Evolutionary conservation across 2,113 vertebrate species (phyloP).

Genomic region (Delphinus delphis): DNA sequence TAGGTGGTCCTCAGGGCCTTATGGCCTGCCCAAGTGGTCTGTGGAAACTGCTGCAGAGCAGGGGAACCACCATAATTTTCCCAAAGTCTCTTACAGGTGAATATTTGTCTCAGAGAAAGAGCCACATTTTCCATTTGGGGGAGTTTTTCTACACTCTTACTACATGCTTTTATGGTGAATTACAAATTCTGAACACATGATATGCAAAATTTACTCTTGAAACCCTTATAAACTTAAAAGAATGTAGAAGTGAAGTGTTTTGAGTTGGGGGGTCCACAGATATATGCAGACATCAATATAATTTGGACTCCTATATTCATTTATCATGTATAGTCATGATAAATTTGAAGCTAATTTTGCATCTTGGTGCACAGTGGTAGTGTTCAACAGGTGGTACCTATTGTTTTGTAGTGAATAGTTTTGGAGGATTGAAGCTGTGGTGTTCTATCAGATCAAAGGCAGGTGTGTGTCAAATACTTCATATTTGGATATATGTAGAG

Average conservation of each 20-base stretch:
- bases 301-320: not conserved
- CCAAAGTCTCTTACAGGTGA: not conserved
- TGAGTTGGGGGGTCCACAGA: not conserved
- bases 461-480: not conserved
- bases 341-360: not conserved
- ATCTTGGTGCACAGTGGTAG: not conserved
- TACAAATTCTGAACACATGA: not conserved
- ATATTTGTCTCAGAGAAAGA: not conserved
- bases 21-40: not conserved
- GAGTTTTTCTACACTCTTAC: not conserved
- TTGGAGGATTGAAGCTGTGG: not conserved
- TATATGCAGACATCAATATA: not conserved
- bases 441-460: not conserved
- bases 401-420: not conserved
- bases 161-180: not conserved
- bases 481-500: not conserved
- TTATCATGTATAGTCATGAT: not conserved
- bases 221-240: not conserved
- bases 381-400: not conserved
- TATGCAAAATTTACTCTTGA: not conserved
- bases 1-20: slow-evolving; percentile 32
- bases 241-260: not conserved
- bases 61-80: not conserved
- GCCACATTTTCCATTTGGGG: not conserved
- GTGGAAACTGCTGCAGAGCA: not conserved